Evolutionary conservation across 2,888 invertebrate species (phyloP).

Genomic region (Acronicta aceris): DNA sequence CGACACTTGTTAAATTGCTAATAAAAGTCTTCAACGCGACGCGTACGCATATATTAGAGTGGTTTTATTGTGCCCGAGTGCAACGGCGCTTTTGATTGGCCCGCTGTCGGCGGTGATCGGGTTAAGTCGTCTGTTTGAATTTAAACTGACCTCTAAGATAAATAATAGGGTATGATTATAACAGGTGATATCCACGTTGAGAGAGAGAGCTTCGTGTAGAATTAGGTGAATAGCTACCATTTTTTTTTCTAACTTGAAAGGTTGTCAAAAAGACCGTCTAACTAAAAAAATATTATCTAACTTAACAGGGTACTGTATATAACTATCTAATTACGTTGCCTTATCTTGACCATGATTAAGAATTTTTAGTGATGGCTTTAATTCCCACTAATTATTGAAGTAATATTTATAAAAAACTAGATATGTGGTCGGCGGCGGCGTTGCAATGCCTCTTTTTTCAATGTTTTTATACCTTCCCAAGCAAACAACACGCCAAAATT

Average conservation of each 20-base stretch:
- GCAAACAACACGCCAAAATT: too few species aligned
- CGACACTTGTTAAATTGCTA: slow-evolving; percentile 85
- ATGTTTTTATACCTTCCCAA: too few species aligned
- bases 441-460: too few species aligned
- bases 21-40: slow-evolving; percentile 83
- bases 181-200: neutral
- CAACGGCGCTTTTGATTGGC: slow-evolving; percentile 73
- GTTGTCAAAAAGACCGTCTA: too few species aligned
- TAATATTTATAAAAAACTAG: neutral
- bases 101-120: slow-evolving; percentile 49
- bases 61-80: slow-evolving; percentile 71
- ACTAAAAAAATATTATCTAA: too few species aligned
- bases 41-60: slow-evolving; percentile 80
- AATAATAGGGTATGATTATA: slow-evolving; percentile 27
- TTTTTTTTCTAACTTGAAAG: too few species aligned
- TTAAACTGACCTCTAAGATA: slow-evolving; percentile 35
- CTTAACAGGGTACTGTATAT: too few species aligned
- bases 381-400: too few species aligned
- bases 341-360: too few species aligned
- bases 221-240: neutral
- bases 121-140: slow-evolving; percentile 47
- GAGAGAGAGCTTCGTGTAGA: neutral
- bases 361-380: too few species aligned
- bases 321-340: too few species aligned
- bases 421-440: too few species aligned